phyloP scores from a whole-genome alignment of 2,113 vertebrate species.

The Grallaria varia region DNA sequence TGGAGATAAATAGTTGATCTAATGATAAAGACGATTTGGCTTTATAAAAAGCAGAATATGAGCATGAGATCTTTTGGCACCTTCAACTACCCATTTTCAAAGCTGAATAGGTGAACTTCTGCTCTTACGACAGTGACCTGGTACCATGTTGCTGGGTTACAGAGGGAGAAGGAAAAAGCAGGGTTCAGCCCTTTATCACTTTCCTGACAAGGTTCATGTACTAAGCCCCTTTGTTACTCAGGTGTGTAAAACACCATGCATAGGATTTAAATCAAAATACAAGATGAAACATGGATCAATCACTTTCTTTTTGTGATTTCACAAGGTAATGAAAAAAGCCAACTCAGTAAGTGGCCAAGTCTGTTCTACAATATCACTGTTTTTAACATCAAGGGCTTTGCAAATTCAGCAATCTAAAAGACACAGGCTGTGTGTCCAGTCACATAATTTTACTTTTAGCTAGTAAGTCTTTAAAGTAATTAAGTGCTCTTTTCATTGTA shows the following conservation, averaged over 20 bases:
- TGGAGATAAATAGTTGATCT: background rate
- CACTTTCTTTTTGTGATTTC: background rate
- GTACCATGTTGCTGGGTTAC: background rate
- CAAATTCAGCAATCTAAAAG: background rate
- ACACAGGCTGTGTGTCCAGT: background rate
- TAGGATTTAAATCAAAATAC: background rate
- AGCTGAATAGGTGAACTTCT: background rate
- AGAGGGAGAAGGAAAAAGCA: background rate
- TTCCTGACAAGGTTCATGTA: background rate
- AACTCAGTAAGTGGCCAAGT: background rate
- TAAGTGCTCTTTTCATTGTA: background rate
- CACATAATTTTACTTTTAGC: background rate
- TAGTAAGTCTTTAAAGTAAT: background rate
- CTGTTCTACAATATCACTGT: background rate
- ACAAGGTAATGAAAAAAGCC: background rate
- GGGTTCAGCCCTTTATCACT: background rate
- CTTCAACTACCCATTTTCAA: background rate
- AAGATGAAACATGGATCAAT: background rate
- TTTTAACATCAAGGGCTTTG: background rate
- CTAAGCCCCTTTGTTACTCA: background rate
- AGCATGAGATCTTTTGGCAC: background rate
- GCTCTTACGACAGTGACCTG: background rate
- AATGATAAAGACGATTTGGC: background rate
- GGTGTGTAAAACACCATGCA: background rate
- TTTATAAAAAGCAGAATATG: background rate